phyloP scores from a whole-genome alignment of 2,888 invertebrate genomes.

The Pollenia angustigena region DNA sequence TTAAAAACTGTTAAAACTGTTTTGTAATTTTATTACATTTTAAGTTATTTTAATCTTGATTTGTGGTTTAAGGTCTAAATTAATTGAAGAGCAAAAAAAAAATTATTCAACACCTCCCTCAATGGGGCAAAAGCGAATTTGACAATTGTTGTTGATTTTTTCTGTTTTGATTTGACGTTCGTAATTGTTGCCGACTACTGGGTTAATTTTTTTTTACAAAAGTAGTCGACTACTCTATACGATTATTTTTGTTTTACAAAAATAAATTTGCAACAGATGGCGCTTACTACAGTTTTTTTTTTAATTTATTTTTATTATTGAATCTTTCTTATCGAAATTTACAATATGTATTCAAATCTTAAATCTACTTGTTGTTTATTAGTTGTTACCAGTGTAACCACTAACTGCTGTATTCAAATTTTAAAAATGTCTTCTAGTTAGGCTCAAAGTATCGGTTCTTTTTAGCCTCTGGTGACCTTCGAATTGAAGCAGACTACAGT shows the following conservation, averaged over 20 bases:
- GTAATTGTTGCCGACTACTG: conserved; percentile 34
- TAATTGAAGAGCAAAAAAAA: conserved; percentile 20
- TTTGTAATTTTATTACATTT: conserved; percentile 43
- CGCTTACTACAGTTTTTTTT: neutral
- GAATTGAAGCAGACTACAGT: too few relatives aligned
- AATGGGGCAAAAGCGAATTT: conserved; percentile 23
- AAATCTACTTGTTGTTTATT: too few relatives aligned
- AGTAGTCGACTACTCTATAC: neutral
- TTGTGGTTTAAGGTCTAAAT: neutral
- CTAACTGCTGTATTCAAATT: too few relatives aligned
- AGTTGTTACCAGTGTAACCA: too few relatives aligned
- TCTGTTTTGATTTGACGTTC: conserved; percentile 61
- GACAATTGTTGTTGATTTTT: conserved; percentile 38
- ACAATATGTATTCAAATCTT: too few relatives aligned
- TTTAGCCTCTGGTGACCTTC: too few relatives aligned
- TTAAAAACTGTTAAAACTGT: neutral
- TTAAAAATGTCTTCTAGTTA: too few relatives aligned
- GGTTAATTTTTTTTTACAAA: neutral
- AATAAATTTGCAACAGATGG: neutral
- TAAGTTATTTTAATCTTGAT: neutral
- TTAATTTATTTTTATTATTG: too few relatives aligned
- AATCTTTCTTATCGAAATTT: too few relatives aligned
- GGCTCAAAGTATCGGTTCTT: too few relatives aligned
- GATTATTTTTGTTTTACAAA: neutral
- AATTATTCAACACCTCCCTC: conserved; percentile 60